These are phyloP conservation scores for Oncorhynchus tshawytscha DNA, from an alignment of 2,113 vertebrate genomes.

Conservation along the genomic window DNA sequence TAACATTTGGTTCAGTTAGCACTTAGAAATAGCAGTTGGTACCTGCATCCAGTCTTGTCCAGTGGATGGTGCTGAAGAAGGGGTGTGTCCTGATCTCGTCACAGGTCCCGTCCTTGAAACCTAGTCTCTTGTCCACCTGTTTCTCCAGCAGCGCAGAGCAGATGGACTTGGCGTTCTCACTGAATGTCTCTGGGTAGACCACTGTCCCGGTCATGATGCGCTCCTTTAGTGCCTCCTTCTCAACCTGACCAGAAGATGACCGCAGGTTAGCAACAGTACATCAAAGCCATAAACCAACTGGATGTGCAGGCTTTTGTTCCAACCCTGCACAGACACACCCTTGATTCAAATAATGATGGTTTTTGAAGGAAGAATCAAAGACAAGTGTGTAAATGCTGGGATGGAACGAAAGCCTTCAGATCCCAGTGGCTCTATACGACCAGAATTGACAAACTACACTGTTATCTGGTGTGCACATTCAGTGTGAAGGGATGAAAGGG, in stretches of 20 bases:
- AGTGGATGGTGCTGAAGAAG: constrained; percentile 78
- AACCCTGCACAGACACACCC: no score
- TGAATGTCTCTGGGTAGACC: constrained; percentile 75
- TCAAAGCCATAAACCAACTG: neutral
- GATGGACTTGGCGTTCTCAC: constrained; percentile 70
- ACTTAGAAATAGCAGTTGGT: constrained; percentile 9
- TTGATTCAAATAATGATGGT: no score
- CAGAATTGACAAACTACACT: no score
- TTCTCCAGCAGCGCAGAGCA: constrained; percentile 79
- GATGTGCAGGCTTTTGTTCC: no score
- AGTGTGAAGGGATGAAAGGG: neutral
- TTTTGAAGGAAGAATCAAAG: no score
- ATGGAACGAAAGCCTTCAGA: no score
- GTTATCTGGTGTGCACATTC: no score
- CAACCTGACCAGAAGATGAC: constrained; percentile 61
- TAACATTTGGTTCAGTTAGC: no score
- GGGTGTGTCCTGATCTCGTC: constrained; percentile 70
- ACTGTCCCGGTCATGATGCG: constrained; percentile 75
- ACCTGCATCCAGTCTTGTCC: constrained; percentile 86
- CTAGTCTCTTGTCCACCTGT: constrained; percentile 75
- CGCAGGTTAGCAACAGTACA: neutral
- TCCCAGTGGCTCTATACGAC: no score
- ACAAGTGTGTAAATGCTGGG: no score
- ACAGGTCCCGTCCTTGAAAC: constrained; percentile 76
- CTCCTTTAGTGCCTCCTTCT: constrained; percentile 81